A percentile compares a stretch with the other conserved stretches of the same genome.
Conservation (phyloP, 2,797 vertebrate species). For the Pogoniulus pusillus region DNA sequence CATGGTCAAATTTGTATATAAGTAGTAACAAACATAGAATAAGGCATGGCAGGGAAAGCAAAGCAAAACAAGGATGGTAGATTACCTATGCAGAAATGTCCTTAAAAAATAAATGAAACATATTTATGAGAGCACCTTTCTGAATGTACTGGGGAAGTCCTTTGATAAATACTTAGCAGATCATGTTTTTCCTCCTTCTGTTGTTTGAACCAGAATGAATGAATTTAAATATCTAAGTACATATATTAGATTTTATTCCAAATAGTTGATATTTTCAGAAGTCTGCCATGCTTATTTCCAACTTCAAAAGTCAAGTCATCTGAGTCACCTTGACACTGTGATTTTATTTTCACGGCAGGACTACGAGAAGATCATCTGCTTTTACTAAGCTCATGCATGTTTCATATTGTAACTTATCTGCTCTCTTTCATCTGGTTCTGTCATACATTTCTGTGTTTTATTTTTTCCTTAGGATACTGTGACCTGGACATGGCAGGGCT, state of each 20-base stretch:
- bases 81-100: neutral
- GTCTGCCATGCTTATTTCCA: neutral
- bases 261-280: neutral
- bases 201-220: neutral
- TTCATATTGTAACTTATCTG: neutral
- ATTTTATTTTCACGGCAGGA: neutral
- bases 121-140: neutral
- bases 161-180: neutral
- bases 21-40: neutral
- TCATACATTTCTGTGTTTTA: neutral
- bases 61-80: neutral
- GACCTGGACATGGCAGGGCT: conserved; percentile 99
- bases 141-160: neutral
- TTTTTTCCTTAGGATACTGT: conserved; percentile 88
- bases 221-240: neutral
- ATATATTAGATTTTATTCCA: neutral
- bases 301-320: neutral
- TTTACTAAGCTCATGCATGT: neutral
- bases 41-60: neutral
- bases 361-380: neutral
- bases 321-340: neutral
- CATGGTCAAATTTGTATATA: neutral
- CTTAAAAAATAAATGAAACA: neutral
- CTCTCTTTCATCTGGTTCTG: neutral
- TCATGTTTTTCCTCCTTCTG: neutral